Base-by-base conservation (phyloP, 2,113 vertebrate genomes). In the Jacana jacana region DNA sequence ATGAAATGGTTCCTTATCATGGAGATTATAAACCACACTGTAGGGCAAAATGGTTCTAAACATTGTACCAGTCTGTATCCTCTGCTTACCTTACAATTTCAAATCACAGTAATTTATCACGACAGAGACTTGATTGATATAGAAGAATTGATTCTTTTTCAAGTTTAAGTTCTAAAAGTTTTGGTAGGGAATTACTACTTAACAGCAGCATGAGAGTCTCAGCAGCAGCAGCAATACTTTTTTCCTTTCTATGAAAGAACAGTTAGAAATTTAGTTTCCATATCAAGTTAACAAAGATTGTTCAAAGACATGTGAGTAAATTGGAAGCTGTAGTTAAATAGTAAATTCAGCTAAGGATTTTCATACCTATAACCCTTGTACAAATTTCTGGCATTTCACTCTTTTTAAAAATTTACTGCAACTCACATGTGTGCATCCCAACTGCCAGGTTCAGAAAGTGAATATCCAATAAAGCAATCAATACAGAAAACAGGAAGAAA, bases 371-470 rank as follows among this genome's bases (percentile, higher is more conserved):
- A 35, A 48, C 14, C 11, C 28, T 49, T 77, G 12, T 5, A 10
- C 0, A 1, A 39, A 16, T 58, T 81, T 44, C 42, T 81, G 35
- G 14, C 24, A 42, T 72, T 60, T 20, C 14, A 17, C 9, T 85
- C 24, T 30, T 25, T 25, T 46, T 71, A 6, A 42, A 42, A 31
- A 66, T 58, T 49, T 52, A 8, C 54, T 48, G 8, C 14, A 79
- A 6, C 10, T 73, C 33, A 10, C 1, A 4, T 9, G 0, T 11
- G 17, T 33, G 18, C 10, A 51, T 46, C 2, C 0, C 40, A 86
- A 37, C 17, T 39, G 3, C 19, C 60, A 82, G 52, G 23, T 13
- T 85, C 63, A 82, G 70, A 39, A 69, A 79, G 17, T 10, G 8
- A 68, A 57, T 4, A 15, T 7, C 49, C 37, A 39, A 6, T 24